These are phyloP conservation scores for Pagetopsis macropterus DNA, from an alignment of 2,797 vertebrate species.

Conservation along the genomic window DNA sequence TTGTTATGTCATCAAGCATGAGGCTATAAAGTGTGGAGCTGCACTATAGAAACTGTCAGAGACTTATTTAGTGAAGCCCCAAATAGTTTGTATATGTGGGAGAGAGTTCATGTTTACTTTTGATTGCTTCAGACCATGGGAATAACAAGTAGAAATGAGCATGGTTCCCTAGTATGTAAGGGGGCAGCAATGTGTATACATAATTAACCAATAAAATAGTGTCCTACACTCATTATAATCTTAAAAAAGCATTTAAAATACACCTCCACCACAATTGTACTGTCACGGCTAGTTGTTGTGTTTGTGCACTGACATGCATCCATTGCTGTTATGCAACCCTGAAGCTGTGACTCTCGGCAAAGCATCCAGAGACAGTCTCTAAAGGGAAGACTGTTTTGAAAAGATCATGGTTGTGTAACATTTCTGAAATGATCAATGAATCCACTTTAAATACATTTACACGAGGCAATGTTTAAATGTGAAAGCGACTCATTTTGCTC, in stretches of 20 bases:
- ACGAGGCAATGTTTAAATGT: not conserved
- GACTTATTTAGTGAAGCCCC: too few relatives aligned
- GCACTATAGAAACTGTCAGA: too few relatives aligned
- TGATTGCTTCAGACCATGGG: too few relatives aligned
- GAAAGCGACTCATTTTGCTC: conserved; percentile 18
- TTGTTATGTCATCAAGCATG: too few relatives aligned
- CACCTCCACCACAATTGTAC: not conserved
- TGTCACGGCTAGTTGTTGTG: conserved; percentile 4
- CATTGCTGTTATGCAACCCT: conserved; percentile 34
- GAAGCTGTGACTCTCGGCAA: conserved; percentile 16
- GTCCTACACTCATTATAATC: not conserved
- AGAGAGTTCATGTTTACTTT: too few relatives aligned
- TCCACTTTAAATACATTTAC: conserved; percentile 8
- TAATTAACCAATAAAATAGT: not conserved
- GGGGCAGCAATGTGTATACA: not conserved
- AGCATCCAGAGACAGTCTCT: conserved; percentile 22
- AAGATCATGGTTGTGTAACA: not conserved
- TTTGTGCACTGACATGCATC: not conserved
- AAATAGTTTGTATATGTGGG: too few relatives aligned
- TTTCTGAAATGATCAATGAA: not conserved
- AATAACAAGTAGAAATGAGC: too few relatives aligned
- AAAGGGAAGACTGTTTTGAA: conserved; percentile 4
- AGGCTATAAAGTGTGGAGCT: too few relatives aligned
- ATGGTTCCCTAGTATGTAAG: not conserved
- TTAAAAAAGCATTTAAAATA: not conserved